Evolutionary conservation across 1,140 invertebrate genomes (phyloP).

Genomic region (Ceratitis capitata): DNA sequence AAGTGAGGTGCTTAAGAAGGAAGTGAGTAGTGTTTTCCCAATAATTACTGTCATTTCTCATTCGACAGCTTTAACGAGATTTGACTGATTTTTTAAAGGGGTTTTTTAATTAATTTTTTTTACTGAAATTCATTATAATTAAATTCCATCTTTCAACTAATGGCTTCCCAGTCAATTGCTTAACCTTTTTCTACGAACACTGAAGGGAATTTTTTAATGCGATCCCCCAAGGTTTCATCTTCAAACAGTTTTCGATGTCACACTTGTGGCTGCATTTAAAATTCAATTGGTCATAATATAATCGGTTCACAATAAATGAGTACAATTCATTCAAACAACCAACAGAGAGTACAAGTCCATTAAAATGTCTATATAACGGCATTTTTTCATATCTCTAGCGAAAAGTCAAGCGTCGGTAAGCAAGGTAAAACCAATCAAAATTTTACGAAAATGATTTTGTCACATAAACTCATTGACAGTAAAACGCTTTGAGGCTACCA

Average conservation of each 20-base stretch:
- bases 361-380: not conserved
- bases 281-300: not conserved
- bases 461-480: slow-evolving; percentile 28
- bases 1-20: not conserved
- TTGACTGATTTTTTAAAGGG: too few species aligned
- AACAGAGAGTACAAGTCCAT: not conserved
- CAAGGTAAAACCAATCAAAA: not conserved
- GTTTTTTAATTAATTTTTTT: not conserved
- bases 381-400: too few species aligned
- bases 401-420: not conserved
- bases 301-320: not conserved
- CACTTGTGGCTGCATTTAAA: not conserved
- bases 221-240: not conserved
- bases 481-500: slow-evolving; percentile 1
- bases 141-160: not conserved
- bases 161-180: not conserved
- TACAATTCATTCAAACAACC: not conserved
- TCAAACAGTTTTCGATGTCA: not conserved
- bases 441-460: slow-evolving; percentile 16
- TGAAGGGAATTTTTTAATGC: not conserved
- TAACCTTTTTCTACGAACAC: not conserved
- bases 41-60: not conserved
- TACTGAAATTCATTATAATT: too few species aligned
- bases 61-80: not conserved
- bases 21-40: not conserved